Conservation (phyloP, 2,797 vertebrate species). For the Artibeus jamaicensis region DNA sequence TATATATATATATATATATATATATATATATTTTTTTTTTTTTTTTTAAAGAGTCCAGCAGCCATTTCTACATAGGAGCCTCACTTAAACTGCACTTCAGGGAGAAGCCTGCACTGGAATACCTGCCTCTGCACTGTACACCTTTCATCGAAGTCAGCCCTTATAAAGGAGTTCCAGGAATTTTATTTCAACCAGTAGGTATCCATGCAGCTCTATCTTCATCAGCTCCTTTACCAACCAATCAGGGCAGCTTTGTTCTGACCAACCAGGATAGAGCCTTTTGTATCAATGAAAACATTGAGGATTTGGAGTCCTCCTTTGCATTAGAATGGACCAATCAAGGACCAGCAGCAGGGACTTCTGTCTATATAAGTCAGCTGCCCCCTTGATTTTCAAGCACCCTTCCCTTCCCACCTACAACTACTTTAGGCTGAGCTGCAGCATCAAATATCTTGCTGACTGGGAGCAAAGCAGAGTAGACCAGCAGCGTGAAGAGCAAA, state of each 20-base stretch:
- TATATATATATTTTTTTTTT: too few relatives aligned
- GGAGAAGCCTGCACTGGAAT: background rate
- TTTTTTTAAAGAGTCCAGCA: background rate
- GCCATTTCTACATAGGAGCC: background rate
- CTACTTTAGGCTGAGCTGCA: background rate
- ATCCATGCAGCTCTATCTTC: background rate
- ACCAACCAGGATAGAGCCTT: background rate
- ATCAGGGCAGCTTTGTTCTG: background rate
- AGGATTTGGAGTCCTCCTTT: background rate
- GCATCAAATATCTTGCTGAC: background rate
- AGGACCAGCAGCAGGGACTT: background rate
- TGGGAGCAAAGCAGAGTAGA: background rate
- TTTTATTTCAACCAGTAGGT: background rate
- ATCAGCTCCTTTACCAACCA: background rate
- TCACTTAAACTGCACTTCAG: background rate
- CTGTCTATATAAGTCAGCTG: background rate
- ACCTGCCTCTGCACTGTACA: background rate
- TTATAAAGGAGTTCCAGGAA: background rate
- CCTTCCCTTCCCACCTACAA: background rate
- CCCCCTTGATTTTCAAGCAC: background rate
- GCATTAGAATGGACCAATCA: background rate
- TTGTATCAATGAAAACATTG: background rate
- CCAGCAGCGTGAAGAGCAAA: background rate
- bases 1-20: too few relatives aligned
- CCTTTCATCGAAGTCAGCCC: background rate